Base-by-base conservation (phyloP, 2,888 invertebrate species). In the Frankliniella intonsa region DNA sequence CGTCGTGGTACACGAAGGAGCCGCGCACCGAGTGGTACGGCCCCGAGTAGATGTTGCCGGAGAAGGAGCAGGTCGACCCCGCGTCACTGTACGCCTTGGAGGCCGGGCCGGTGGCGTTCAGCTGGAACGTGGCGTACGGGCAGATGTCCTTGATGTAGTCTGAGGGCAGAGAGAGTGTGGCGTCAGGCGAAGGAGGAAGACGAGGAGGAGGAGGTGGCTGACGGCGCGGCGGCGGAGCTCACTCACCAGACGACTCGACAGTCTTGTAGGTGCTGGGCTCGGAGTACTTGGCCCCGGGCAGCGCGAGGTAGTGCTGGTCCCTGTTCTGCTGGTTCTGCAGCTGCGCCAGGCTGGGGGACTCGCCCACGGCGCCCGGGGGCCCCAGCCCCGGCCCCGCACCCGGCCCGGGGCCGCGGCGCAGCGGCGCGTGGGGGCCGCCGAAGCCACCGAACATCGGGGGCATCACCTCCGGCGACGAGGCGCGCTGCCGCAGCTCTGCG, bases 101-200 rank as follows among this genome's bases (percentile, higher is more conserved):
- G 86, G 96, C 95, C 83, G 95, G 69, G 22, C 69, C 69, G 22
- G 69, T 76, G 10, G 69, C 22, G 69, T 76, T 76, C 22, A 76
- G 69, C 87, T 96, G 96, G 89, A 96, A 97, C 81, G 96, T 97
- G 82, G 96, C 96, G 89, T 97, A 96, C 0, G 96, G 96, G 87
- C 96, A 96, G 86, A 96, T 96, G 87, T 97, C 96, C 89, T 96
- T 96, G 87, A 96, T 95, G 89, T 96, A 96, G 88, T 96, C 96
- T 91, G 91, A 65, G 88, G 88, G 55, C 81, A 83, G 82, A 62
- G 38, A 38, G 38, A 38, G 38, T 3, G 38, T 5, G 38, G 38
- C 38, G 38, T 38, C 38, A 38, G 38, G 38, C 38, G 5, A 38
- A 38, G 3, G 38, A 38, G 38, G 38, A 38, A 5, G 38, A 38